These are phyloP conservation scores for Zosterops pallidus DNA, from an alignment of 2,113 vertebrate species.

Conservation along the genomic window DNA sequence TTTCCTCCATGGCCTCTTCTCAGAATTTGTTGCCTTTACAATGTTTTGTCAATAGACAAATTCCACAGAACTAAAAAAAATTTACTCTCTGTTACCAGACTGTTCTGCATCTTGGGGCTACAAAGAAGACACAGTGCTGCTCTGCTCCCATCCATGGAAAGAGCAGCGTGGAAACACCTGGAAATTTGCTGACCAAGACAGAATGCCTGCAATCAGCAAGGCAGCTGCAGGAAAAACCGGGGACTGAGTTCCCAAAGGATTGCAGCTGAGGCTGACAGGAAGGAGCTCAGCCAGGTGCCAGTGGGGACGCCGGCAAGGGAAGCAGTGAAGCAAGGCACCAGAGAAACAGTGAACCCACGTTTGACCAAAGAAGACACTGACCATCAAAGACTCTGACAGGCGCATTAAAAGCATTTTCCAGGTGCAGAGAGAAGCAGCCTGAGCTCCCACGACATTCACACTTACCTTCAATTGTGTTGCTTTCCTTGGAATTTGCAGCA, in stretches of 20 bases:
- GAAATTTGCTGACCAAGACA: background rate
- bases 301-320: background rate
- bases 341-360: background rate
- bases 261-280: background rate
- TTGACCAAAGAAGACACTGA: background rate
- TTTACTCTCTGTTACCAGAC: background rate
- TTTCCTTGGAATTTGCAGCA: background rate
- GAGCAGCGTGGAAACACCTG: background rate
- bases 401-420: background rate
- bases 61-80: background rate
- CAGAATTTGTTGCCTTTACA: background rate
- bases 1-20: background rate
- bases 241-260: background rate
- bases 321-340: background rate
- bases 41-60: background rate
- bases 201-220: background rate
- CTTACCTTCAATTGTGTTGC: background rate
- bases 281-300: background rate
- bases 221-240: background rate
- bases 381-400: fast-evolving
- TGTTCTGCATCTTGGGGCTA: background rate
- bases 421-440: background rate
- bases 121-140: background rate
- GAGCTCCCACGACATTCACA: background rate
- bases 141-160: background rate